Conservation (phyloP, 2,888 invertebrate genomes). For the Lepidonotus clava region DNA sequence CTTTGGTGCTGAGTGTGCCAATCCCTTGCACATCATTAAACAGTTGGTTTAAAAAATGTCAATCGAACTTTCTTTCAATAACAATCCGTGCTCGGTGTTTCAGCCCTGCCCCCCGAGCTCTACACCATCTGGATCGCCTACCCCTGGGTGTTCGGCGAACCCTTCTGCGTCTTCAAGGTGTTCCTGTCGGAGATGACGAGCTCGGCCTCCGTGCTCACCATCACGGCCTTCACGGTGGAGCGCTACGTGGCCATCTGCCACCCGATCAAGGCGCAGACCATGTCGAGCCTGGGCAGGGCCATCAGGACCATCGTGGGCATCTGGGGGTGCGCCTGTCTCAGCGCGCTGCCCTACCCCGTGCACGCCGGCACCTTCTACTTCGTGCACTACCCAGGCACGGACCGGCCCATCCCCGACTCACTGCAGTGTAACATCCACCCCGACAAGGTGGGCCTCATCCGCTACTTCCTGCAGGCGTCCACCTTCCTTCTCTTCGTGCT, state of each 20-base stretch:
- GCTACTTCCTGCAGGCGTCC: slow-evolving; percentile 87
- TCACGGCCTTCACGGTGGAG: slow-evolving; percentile 94
- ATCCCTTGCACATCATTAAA: too few relatives aligned
- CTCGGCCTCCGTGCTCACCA: slow-evolving; percentile 94
- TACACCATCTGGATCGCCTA: slow-evolving; percentile 81
- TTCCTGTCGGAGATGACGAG: slow-evolving; percentile 85
- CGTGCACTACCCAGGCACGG: slow-evolving; percentile 66
- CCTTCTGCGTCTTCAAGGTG: slow-evolving; percentile 80
- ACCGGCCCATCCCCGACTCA: slow-evolving; percentile 69
- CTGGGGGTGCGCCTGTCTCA: slow-evolving; percentile 88
- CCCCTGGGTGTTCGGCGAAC: slow-evolving; percentile 80
- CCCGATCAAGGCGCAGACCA: slow-evolving; percentile 90
- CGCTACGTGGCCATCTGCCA: slow-evolving; percentile 94
- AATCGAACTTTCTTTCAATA: too few relatives aligned
- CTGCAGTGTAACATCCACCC: slow-evolving; percentile 74
- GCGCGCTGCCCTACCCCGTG: slow-evolving; percentile 83
- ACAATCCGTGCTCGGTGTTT: slow-evolving; percentile 58
- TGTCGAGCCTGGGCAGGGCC: slow-evolving; percentile 91
- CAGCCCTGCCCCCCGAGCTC: slow-evolving; percentile 81
- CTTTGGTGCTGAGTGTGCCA: too few relatives aligned
- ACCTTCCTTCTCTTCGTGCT: slow-evolving; percentile 90
- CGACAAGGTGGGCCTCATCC: slow-evolving; percentile 69
- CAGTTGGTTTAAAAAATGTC: too few relatives aligned
- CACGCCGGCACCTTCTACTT: slow-evolving; percentile 73
- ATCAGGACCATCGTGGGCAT: slow-evolving; percentile 88